A percentile compares a stretch with the other conserved stretches of the same genome.
phyloP scores from a whole-genome alignment of 1,140 invertebrate genomes.

The Acarapis woodi region DNA sequence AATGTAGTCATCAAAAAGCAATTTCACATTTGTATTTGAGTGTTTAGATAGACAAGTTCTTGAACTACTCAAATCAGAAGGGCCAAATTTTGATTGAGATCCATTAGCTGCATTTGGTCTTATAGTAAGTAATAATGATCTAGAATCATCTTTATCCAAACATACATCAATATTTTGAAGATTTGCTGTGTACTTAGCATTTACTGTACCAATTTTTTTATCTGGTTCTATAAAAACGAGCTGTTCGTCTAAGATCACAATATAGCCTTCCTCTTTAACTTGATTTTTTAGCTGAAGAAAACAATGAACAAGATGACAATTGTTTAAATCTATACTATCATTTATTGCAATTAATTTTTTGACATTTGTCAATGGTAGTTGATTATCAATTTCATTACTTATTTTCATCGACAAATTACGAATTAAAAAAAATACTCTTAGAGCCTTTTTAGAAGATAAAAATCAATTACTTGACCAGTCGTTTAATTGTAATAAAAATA shows the following conservation, averaged over 20 bases:
- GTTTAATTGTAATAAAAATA: neutral
- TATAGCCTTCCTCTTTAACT: conserved; percentile 56
- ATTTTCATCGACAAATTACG: conserved; percentile 49
- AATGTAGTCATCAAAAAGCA: conserved; percentile 95
- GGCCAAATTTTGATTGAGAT: no score
- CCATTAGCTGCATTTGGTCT: conserved; percentile 31
- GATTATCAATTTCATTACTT: conserved; percentile 45
- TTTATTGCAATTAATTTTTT: conserved; percentile 60
- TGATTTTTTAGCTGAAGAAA: conserved; percentile 68
- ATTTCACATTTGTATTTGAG: conserved; percentile 59
- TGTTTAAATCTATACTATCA: conserved; percentile 74
- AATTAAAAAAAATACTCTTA: conserved; percentile 75
- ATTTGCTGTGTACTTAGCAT: conserved; percentile 60
- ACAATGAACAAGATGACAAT: conserved; percentile 85
- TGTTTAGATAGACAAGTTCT: neutral
- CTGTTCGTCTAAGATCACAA: conserved; percentile 79
- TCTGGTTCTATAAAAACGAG: conserved; percentile 90
- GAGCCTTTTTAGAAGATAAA: conserved; percentile 28
- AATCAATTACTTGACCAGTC: neutral
- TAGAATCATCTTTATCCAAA: conserved; percentile 80
- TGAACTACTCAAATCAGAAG: neutral
- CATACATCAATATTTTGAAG: conserved; percentile 34
- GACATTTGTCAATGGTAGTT: conserved; percentile 73
- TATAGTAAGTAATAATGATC: conserved; percentile 78
- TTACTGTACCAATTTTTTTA: conserved; percentile 73